Evolutionary conservation across 2,797 vertebrate genomes (phyloP), one percentile per base, ranked within the genome.

Genomic region (Chelon auratus): DNA sequence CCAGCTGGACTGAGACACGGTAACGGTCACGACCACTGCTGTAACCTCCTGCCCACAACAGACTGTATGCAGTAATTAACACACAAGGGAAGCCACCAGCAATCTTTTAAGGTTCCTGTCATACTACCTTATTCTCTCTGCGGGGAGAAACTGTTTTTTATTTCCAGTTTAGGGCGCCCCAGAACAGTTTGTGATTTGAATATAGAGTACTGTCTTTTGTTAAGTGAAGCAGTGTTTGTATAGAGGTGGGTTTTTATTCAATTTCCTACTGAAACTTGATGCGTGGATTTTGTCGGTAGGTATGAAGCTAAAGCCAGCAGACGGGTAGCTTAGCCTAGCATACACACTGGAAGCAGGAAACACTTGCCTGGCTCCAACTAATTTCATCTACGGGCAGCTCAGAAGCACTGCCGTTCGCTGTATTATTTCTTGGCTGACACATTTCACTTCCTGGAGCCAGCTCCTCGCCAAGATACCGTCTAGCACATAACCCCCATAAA

Each of bases 31-130:
- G 57, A 85, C 80, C 81, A 58, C 64, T 47, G 71, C 73, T 77
- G 71, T 66, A 88, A 78, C 81, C 80, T 81, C 68, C 69, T 69
- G 77, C 77, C 87, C 83, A 75, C 75, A 81, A 79, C 89, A 88
- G 85, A 88, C 81, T 87, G 82, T 78, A 80, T 66, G 50, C 84
- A 75, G 61, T 91, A 93, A 93, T 91, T 85, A 93, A 87, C 81
- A 85, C 90, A 87, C 92, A 72, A 68, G 91, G 87, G 84, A 85
- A 66, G 60, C 62, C 68, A 55, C 54, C 65, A 82, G 77, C 77
- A 78, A 71, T 59, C 51, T 45, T 72, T 81, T 81, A 75, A 73
- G 61, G 59, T 64, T 78, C 55, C 62, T 78, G 72, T 77, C 69
- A 75, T 68, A 8, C 56, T 43, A 73, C 58, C 61, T 54, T 80